Evolutionary conservation across 2,113 vertebrate species (phyloP).

Genomic region (Anolis sagrei): DNA sequence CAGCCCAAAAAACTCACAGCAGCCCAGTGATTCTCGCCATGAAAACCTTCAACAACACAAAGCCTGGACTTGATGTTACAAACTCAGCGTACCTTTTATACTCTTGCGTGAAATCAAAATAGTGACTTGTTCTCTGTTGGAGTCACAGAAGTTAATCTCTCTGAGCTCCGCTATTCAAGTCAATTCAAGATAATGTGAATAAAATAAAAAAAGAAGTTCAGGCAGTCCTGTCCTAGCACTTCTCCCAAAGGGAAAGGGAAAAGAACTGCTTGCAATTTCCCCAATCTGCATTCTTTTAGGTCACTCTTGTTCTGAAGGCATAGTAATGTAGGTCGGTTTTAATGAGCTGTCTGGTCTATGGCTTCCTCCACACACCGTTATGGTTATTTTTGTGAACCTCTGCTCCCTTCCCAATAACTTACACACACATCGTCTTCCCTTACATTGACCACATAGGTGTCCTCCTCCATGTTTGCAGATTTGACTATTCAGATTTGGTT

Average conservation of each 20-base stretch:
- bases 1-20: too few relatives aligned
- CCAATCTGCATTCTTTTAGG: constrained; percentile 27
- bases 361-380: constrained; percentile 20
- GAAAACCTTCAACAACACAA: too few relatives aligned
- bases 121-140: constrained; percentile 16
- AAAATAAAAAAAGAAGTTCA: constrained; percentile 21
- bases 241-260: not conserved
- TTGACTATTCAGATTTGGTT: too few relatives aligned
- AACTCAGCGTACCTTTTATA: not conserved
- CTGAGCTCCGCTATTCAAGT: not conserved
- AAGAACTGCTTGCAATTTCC: not conserved
- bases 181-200: too few relatives aligned
- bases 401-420: not conserved
- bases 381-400: not conserved
- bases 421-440: constrained; percentile 26
- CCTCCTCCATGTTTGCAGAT: too few relatives aligned
- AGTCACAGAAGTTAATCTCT: not conserved
- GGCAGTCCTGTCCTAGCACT: not conserved
- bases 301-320: constrained; percentile 42
- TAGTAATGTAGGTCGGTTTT: constrained; percentile 48
- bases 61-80: not conserved
- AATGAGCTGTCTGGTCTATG: constrained; percentile 43
- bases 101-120: not conserved
- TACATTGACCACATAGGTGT: not conserved
- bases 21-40: too few relatives aligned